Conservation (phyloP, 2,888 invertebrate genomes). For the Drosophila rellima region DNA sequence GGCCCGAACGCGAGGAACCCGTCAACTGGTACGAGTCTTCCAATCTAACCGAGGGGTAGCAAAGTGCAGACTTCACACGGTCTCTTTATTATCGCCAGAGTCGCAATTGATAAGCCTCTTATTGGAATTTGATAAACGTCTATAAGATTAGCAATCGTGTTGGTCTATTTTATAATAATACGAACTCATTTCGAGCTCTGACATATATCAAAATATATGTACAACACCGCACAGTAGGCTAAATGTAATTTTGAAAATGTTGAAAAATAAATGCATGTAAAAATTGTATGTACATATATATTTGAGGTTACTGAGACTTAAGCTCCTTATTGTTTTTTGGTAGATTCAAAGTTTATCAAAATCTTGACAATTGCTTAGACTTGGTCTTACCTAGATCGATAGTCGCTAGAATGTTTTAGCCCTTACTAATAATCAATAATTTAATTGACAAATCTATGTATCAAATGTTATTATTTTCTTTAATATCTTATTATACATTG, state of each 20-base stretch:
- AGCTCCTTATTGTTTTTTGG: not conserved
- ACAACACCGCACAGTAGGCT: constrained; percentile 19
- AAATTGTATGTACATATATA: not conserved
- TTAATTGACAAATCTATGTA: no score
- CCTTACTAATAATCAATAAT: no score
- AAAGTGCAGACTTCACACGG: constrained; percentile 42
- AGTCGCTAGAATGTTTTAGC: no score
- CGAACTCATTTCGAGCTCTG: not conserved
- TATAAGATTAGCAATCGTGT: constrained; percentile 32
- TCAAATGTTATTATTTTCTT: no score
- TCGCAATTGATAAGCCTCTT: constrained; percentile 43
- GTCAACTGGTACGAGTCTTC: constrained; percentile 12
- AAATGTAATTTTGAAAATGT: constrained; percentile 4
- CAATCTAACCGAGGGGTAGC: not conserved
- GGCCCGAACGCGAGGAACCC: not conserved
- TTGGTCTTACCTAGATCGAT: no score
- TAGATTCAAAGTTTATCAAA: no score
- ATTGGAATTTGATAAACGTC: constrained; percentile 33
- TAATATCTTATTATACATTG: no score
- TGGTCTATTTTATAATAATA: constrained; percentile 3
- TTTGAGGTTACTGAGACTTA: not conserved
- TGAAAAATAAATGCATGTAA: not conserved
- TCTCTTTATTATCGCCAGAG: constrained; percentile 28
- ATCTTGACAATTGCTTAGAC: not conserved
- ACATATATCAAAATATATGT: constrained; percentile 3